Evolutionary conservation across 2,113 vertebrate species (phyloP).

Genomic region (Petroica traversi): DNA sequence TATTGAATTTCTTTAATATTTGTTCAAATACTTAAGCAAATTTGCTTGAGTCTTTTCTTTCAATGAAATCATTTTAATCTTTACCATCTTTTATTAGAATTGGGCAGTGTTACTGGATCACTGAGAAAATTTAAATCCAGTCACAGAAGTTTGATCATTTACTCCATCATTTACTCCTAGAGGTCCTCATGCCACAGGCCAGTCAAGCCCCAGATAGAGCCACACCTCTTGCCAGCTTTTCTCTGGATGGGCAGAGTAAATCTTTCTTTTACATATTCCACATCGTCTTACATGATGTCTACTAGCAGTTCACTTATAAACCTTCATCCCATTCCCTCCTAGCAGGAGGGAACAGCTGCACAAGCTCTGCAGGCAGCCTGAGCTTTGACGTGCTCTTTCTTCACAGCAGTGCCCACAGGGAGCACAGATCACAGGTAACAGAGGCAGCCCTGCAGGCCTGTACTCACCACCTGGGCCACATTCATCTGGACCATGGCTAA

Average conservation of each 20-base stretch:
- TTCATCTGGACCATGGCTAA: background rate
- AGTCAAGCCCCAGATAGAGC: background rate
- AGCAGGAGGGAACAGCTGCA: background rate
- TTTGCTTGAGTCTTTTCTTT: background rate
- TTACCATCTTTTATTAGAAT: background rate
- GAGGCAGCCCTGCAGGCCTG: background rate
- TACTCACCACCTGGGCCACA: background rate
- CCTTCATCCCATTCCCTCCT: background rate
- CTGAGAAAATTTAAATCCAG: background rate
- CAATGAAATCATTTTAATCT: background rate
- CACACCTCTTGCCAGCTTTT: background rate
- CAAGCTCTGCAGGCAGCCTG: background rate
- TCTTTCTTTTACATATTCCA: background rate
- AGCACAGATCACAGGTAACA: background rate
- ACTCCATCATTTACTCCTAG: background rate
- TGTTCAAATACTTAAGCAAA: background rate
- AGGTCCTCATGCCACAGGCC: background rate
- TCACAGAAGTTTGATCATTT: background rate
- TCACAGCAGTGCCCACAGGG: background rate
- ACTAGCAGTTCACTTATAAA: background rate
- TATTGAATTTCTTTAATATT: background rate
- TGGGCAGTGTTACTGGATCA: background rate
- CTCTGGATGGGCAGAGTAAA: background rate
- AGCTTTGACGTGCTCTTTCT: background rate
- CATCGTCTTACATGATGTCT: background rate